Evolutionary conservation across 2,797 vertebrate species (phyloP).

Genomic region (Ptychobarbus kaznakovi): DNA sequence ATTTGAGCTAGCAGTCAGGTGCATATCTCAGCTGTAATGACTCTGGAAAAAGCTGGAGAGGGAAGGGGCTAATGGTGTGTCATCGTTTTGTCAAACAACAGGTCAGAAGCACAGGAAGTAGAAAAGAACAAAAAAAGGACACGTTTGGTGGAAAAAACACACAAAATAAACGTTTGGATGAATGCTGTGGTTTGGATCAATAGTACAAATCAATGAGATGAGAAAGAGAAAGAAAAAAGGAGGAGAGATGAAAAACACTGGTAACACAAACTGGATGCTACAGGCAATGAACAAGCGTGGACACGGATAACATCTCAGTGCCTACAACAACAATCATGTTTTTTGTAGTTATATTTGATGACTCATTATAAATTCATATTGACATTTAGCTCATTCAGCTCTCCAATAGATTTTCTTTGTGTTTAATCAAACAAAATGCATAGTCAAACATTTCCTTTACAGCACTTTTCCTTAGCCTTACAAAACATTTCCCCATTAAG

Average conservation of each 20-base stretch:
- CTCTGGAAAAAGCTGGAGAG: conserved; percentile 43
- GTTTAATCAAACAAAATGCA: not conserved
- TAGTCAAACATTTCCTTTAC: not conserved
- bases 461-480: not conserved
- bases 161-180: not conserved
- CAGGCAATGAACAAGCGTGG: conserved; percentile 3
- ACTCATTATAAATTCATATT: not conserved
- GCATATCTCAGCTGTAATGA: conserved; percentile 30
- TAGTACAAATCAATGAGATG: conserved; percentile 58
- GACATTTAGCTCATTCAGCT: not conserved
- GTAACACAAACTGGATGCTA: conserved; percentile 43
- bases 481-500: conserved; percentile 4
- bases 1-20: conserved; percentile 30
- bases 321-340: conserved; percentile 1
- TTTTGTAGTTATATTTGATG: conserved; percentile 10
- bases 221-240: conserved; percentile 27
- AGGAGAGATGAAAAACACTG: conserved; percentile 7
- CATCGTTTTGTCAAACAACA: conserved; percentile 62
- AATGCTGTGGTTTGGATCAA: conserved; percentile 58
- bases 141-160: conserved; percentile 14
- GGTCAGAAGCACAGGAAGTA: conserved; percentile 53
- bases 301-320: not conserved
- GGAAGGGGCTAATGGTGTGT: conserved; percentile 52
- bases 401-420: not conserved
- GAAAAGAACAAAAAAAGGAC: conserved; percentile 36